These are phyloP conservation scores for Biston stratarius DNA, from an alignment of 2,888 invertebrate genomes.

Conservation along the genomic window DNA sequence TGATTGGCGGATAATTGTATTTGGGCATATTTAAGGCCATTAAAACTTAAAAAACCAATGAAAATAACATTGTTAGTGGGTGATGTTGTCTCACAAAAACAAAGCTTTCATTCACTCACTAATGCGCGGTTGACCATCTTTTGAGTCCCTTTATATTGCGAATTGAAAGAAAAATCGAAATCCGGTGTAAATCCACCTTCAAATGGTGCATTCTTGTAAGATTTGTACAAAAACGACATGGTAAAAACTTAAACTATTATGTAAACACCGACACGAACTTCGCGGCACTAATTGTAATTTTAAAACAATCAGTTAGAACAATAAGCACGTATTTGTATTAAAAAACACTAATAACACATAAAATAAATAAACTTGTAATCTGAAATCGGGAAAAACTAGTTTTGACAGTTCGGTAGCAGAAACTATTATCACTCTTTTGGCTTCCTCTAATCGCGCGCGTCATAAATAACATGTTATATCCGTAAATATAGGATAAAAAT, in stretches of 20 bases:
- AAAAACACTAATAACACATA: conserved; percentile 35
- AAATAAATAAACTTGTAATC: conserved; percentile 34
- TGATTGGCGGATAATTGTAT: too few species aligned
- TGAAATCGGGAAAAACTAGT: conserved; percentile 43
- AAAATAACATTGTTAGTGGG: not conserved
- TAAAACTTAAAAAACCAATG: too few species aligned
- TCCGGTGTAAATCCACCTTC: conserved; percentile 71
- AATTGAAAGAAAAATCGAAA: conserved; percentile 56
- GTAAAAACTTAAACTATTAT: conserved; percentile 51
- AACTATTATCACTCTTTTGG: conserved; percentile 54
- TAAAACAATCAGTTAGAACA: not conserved
- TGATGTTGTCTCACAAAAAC: not conserved
- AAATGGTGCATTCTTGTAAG: conserved; percentile 73
- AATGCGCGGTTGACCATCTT: conserved; percentile 56
- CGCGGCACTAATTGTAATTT: conserved; percentile 5
- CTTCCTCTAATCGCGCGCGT: conserved; percentile 57
- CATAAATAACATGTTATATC: conserved; percentile 56
- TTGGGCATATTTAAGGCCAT: too few species aligned
- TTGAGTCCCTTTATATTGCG: conserved; percentile 63
- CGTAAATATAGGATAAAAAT: conserved; percentile 64
- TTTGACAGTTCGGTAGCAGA: conserved; percentile 59
- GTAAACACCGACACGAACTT: conserved; percentile 27
- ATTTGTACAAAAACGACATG: conserved; percentile 72
- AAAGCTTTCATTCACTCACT: conserved; percentile 55
- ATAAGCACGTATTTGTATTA: conserved; percentile 15